A percentile compares a stretch with the other conserved stretches of the same genome.
Evolutionary conservation across 2,888 invertebrate genomes (phyloP).

Genomic region (Drosophila gaucha): DNA sequence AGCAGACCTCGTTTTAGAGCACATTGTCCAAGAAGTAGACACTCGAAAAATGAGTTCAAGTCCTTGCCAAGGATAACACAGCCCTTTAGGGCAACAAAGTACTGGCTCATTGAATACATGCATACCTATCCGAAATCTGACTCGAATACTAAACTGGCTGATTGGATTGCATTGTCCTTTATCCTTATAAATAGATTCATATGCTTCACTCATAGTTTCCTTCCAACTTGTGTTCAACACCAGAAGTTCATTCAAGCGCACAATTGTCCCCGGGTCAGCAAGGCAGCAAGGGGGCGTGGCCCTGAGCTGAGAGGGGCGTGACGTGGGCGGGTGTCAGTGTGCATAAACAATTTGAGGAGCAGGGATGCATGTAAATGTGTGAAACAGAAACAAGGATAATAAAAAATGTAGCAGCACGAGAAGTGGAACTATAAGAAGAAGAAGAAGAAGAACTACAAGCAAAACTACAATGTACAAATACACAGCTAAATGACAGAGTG

Average conservation of each 20-base stretch:
- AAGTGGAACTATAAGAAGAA: neutral
- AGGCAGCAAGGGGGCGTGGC: neutral
- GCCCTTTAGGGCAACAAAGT: too few relatives aligned
- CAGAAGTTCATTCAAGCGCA: slow-evolving; percentile 23
- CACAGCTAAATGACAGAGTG: slow-evolving; percentile 27
- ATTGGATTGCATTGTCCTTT: slow-evolving; percentile 33
- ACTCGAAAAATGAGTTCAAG: neutral
- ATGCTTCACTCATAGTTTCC: slow-evolving; percentile 24
- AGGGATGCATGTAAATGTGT: slow-evolving; percentile 53
- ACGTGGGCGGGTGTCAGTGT: slow-evolving; percentile 7
- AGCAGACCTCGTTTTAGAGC: too few relatives aligned
- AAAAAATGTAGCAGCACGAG: neutral
- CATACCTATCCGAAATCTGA: slow-evolving; percentile 10
- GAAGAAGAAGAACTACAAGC: neutral
- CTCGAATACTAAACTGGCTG: slow-evolving; percentile 15
- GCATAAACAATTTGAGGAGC: slow-evolving; percentile 50
- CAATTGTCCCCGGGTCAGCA: slow-evolving; percentile 37
- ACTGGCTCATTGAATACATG: neutral
- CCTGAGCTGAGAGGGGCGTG: neutral
- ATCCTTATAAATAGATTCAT: slow-evolving; percentile 41
- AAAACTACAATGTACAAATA: slow-evolving; percentile 1
- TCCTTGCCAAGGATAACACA: neutral
- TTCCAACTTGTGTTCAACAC: slow-evolving; percentile 35
- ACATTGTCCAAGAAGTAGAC: neutral
- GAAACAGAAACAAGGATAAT: slow-evolving; percentile 23